These are phyloP conservation scores for Bombus waltoni DNA, from an alignment of 1,140 invertebrate species.

Conservation along the genomic window DNA sequence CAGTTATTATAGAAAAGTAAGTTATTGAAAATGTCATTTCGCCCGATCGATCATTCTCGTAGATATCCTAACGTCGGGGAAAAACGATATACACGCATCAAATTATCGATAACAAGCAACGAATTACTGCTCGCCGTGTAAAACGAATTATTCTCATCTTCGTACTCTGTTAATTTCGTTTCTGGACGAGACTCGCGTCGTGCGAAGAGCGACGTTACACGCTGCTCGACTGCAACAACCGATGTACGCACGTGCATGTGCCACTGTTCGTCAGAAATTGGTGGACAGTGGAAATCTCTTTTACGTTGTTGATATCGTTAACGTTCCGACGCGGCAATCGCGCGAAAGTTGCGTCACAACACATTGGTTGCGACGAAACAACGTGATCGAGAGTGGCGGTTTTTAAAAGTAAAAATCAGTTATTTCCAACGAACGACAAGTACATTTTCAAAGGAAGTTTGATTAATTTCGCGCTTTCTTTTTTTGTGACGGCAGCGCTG, in stretches of 20 bases:
- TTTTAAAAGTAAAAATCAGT: not conserved
- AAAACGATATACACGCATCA: not conserved
- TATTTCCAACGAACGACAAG: not conserved
- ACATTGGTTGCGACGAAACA: not conserved
- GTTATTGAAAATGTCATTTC: conserved; percentile 2
- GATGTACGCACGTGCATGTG: too few species aligned
- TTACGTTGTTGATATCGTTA: not conserved
- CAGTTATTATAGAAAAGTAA: too few species aligned
- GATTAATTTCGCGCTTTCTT: not conserved
- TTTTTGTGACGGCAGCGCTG: not conserved
- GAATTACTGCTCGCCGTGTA: conserved; percentile 26
- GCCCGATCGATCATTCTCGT: too few species aligned
- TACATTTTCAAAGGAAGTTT: not conserved
- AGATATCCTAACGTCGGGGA: not conserved
- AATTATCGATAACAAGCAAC: conserved; percentile 41
- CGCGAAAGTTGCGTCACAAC: not conserved
- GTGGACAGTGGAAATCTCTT: too few species aligned
- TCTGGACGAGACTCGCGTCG: not conserved
- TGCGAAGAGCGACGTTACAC: not conserved
- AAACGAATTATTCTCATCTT: conserved; percentile 40
- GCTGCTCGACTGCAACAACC: conserved; percentile 16
- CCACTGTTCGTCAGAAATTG: not conserved
- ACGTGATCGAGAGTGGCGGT: not conserved
- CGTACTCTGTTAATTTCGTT: conserved; percentile 50
- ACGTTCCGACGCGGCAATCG: not conserved